These are phyloP conservation scores for Omphaloscelis lunosa DNA, from an alignment of 2,888 invertebrate species.

Conservation along the genomic window DNA sequence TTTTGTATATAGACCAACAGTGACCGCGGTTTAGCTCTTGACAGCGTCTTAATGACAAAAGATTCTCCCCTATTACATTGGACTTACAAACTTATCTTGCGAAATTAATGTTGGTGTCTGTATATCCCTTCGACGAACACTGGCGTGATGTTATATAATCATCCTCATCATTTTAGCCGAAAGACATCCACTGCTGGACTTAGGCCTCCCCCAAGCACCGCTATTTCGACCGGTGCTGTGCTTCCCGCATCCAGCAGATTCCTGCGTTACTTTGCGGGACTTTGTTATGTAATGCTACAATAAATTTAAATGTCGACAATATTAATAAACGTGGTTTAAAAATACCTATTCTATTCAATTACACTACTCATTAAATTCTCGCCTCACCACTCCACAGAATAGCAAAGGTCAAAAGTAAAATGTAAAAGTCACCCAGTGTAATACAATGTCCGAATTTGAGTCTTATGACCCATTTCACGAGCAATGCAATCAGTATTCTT, in stretches of 20 bases:
- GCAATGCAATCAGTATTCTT: constrained; percentile 61
- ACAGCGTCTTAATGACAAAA: too few species aligned
- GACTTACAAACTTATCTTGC: too few species aligned
- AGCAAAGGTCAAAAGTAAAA: not conserved
- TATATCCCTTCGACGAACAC: not conserved
- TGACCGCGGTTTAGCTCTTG: too few species aligned
- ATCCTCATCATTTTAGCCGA: too few species aligned
- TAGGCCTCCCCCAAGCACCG: too few species aligned
- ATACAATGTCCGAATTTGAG: constrained; percentile 21
- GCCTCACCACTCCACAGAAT: not conserved
- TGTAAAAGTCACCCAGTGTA: not conserved
- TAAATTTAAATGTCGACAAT: not conserved
- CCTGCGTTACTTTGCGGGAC: too few species aligned
- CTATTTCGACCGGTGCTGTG: too few species aligned
- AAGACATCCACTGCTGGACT: too few species aligned
- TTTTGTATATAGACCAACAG: too few species aligned
- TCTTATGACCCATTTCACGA: constrained; percentile 50
- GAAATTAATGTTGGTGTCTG: not conserved
- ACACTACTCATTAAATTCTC: not conserved
- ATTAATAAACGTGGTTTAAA: not conserved
- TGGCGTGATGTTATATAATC: not conserved
- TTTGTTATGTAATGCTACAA: not conserved
- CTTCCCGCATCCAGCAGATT: too few species aligned
- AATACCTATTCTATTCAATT: not conserved
- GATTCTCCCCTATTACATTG: too few species aligned